These are phyloP conservation scores for Patagioenas fasciata DNA, from an alignment of 2,113 vertebrate species.

Conservation along the genomic window DNA sequence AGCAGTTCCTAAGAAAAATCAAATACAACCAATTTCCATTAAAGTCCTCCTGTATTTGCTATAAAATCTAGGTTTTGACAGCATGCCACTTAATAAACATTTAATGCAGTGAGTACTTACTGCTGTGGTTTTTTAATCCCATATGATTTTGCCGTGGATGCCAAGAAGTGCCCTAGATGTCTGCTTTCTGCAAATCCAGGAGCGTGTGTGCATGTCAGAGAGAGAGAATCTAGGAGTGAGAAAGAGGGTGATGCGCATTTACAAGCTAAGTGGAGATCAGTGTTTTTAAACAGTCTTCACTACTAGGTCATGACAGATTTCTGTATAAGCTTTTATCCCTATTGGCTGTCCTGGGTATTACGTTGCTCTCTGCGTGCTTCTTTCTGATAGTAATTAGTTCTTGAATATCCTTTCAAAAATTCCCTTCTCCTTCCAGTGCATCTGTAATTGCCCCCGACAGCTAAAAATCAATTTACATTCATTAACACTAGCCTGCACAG, in stretches of 20 bases:
- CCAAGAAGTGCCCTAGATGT: conserved; percentile 37
- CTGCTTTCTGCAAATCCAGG: conserved; percentile 52
- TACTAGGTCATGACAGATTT: conserved; percentile 28
- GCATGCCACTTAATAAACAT: conserved; percentile 46
- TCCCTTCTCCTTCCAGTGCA: background rate
- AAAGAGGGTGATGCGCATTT: conserved; percentile 36
- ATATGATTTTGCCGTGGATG: conserved; percentile 30
- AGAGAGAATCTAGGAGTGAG: conserved; percentile 7
- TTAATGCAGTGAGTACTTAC: conserved; percentile 63
- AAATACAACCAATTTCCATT: conserved; percentile 13
- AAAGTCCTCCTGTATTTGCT: background rate
- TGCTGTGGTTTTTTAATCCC: conserved; percentile 38
- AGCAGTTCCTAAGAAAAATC: conserved; percentile 40
- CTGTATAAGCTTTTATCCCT: conserved; percentile 13
- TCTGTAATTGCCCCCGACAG: conserved; percentile 3
- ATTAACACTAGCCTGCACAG: background rate
- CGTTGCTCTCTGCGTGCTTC: conserved; percentile 42
- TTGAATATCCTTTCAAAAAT: conserved; percentile 38
- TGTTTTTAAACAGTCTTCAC: conserved; percentile 63
- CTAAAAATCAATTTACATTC: conserved; percentile 39
- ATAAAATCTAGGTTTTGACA: conserved; percentile 33
- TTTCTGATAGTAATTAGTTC: conserved; percentile 46
- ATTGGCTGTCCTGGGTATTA: conserved; percentile 54
- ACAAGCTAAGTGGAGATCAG: conserved; percentile 52
- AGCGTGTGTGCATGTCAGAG: background rate